phyloP scores from a whole-genome alignment of 2,113 vertebrate species.

The Carassius auratus region DNA sequence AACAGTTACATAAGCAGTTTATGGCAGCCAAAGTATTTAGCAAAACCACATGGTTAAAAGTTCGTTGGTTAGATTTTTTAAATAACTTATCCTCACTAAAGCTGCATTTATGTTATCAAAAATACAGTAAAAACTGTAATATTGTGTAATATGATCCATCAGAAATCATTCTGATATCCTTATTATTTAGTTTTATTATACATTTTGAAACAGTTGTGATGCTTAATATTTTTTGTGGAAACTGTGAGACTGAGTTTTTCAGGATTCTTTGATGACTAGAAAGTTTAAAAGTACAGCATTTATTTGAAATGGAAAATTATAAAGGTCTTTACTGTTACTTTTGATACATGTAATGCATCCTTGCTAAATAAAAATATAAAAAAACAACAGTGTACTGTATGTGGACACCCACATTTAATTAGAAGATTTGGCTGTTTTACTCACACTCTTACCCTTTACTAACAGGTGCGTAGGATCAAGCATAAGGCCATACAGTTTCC shows the following conservation, averaged over 20 bases:
- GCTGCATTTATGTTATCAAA: too few species aligned
- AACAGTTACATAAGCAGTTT: conserved; percentile 24
- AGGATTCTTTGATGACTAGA: not conserved
- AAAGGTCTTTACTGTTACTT: not conserved
- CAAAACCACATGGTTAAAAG: not conserved
- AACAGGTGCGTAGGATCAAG: not conserved
- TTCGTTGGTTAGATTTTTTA: not conserved
- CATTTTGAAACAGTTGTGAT: not conserved
- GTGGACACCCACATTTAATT: not conserved
- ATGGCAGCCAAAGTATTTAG: not conserved
- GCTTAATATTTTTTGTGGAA: not conserved
- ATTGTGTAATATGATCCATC: not conserved
- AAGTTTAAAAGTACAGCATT: not conserved
- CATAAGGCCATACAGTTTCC: not conserved
- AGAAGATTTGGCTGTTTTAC: not conserved
- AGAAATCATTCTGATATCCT: not conserved
- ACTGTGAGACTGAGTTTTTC: not conserved
- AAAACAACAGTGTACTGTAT: too few species aligned
- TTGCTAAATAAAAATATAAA: not conserved
- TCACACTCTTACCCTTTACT: not conserved
- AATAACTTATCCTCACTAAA: too few species aligned
- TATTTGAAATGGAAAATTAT: not conserved
- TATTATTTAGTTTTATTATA: too few species aligned
- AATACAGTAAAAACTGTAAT: too few species aligned
- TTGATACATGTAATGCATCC: not conserved